These are phyloP conservation scores for Vulpes vulpes DNA, from an alignment of 2,113 vertebrate species.

Conservation along the genomic window DNA sequence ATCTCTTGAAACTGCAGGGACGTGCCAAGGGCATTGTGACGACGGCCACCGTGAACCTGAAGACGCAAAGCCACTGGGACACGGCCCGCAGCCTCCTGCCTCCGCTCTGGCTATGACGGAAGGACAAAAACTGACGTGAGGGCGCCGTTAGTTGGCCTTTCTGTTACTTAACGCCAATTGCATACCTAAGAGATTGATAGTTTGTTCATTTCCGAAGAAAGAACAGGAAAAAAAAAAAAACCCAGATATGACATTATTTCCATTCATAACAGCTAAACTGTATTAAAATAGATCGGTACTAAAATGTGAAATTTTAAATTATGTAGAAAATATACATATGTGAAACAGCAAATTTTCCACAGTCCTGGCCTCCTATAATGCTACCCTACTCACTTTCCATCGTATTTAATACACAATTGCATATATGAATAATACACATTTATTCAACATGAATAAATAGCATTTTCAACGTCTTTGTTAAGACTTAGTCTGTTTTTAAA, in stretches of 20 bases:
- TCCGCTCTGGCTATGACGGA: not conserved
- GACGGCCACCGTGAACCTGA: not conserved
- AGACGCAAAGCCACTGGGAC: not conserved
- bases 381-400: not conserved
- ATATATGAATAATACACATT: not conserved
- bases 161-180: not conserved
- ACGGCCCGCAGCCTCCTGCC: not conserved
- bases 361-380: not conserved
- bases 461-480: conserved; percentile 25
- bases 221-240: not conserved
- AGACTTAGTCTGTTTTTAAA: conserved; percentile 1
- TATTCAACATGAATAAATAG: not conserved
- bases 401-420: not conserved
- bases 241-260: not conserved
- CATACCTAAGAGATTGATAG: not conserved
- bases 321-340: not conserved
- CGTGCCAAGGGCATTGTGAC: not conserved
- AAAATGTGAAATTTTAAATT: not conserved
- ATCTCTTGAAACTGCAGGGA: not conserved
- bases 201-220: not conserved
- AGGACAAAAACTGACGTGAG: not conserved
- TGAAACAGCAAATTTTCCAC: not conserved
- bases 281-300: not conserved
- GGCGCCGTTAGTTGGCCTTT: not conserved
- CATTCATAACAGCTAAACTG: not conserved